phyloP scores from a whole-genome alignment of 2,113 vertebrate genomes.

The Ictalurus punctatus region DNA sequence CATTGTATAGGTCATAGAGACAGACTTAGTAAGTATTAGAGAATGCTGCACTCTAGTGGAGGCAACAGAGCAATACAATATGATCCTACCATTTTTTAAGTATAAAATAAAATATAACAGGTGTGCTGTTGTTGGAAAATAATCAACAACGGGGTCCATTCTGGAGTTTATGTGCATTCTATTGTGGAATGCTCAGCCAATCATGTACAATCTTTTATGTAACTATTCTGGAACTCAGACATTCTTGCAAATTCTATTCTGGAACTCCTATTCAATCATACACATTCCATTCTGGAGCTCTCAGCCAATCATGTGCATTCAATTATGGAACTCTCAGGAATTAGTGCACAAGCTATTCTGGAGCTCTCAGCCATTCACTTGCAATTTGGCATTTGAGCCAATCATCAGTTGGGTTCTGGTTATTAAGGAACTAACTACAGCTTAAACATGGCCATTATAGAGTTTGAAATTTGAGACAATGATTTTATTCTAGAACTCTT shows the following conservation, averaged over 20 bases:
- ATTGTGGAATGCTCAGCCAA: background rate
- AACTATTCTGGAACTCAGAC: background rate
- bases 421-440: background rate
- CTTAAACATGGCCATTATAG: background rate
- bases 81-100: background rate
- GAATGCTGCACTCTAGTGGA: conserved; percentile 33
- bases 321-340: background rate
- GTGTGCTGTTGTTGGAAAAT: background rate
- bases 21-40: background rate
- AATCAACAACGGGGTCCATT: background rate
- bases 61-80: background rate
- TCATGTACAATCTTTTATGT: background rate
- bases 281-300: background rate
- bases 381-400: background rate
- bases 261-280: too few relatives aligned
- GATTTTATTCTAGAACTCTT: background rate
- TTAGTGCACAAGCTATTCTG: background rate
- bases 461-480: background rate
- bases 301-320: background rate
- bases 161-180: background rate
- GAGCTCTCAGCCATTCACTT: background rate
- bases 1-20: background rate
- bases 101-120: background rate
- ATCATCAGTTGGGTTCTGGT: background rate
- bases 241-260: background rate